These are phyloP conservation scores for Andrena flavipes DNA, from an alignment of 2,888 invertebrate genomes.

Conservation along the genomic window DNA sequence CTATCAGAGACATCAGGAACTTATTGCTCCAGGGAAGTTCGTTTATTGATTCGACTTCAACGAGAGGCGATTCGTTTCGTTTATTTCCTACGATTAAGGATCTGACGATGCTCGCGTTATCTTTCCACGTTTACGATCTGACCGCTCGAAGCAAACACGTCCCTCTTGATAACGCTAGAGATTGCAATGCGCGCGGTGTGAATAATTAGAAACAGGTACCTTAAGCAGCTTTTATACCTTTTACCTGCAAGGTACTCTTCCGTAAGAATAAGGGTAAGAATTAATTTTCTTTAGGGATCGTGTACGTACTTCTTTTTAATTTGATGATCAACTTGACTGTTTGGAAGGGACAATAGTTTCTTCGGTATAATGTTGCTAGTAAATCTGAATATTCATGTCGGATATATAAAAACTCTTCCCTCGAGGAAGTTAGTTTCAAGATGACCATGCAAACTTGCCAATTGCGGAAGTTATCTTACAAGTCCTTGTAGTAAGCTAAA, in stretches of 20 bases:
- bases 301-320: not conserved
- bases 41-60: constrained; percentile 26
- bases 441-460: no score
- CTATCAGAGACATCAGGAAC: constrained; percentile 11
- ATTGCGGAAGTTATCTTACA: no score
- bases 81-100: constrained; percentile 16
- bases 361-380: no score
- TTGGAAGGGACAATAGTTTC: no score
- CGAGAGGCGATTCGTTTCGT: constrained; percentile 24
- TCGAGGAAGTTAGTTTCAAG: no score
- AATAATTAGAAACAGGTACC: not conserved
- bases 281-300: not conserved
- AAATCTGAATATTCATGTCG: no score
- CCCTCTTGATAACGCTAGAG: constrained; percentile 2
- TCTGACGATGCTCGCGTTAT: not conserved
- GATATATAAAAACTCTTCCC: no score
- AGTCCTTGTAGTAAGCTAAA: no score
- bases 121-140: constrained; percentile 15
- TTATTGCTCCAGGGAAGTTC: constrained; percentile 19
- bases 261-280: not conserved
- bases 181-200: not conserved
- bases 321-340: no score
- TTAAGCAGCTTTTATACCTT: not conserved
- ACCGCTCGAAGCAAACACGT: not conserved
- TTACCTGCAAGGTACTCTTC: not conserved